phyloP scores from a whole-genome alignment of 2,888 invertebrate species.

The Cryptocephalus moraei region DNA sequence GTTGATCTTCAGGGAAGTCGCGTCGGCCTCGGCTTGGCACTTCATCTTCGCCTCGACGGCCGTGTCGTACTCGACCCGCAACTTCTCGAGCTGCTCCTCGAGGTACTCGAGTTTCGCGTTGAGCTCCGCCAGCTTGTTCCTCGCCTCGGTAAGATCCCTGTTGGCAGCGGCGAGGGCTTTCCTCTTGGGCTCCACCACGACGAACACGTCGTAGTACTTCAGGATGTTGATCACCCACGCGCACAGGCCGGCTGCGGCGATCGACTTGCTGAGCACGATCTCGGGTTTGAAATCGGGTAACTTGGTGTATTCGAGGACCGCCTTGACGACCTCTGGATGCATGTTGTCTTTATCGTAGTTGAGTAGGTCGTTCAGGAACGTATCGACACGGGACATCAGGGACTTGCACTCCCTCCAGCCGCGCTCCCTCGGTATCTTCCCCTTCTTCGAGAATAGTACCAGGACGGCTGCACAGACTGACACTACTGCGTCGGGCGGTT shows the following conservation, averaged over 20 bases:
- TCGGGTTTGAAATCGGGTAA: conserved; percentile 77
- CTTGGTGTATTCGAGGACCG: conserved; percentile 51
- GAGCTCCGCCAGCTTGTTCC: conserved; percentile 62
- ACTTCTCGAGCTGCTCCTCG: conserved; percentile 64
- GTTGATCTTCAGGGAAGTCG: conserved; percentile 79
- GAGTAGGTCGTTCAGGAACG: conserved; percentile 70
- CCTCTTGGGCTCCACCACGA: conserved; percentile 86
- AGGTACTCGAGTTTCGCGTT: conserved; percentile 64
- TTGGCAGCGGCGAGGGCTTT: conserved; percentile 78
- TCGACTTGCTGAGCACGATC: conserved; percentile 73
- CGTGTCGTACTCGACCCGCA: conserved; percentile 75
- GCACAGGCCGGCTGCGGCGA: conserved; percentile 86
- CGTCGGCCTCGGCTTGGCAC: conserved; percentile 88
- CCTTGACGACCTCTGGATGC: conserved; percentile 77
- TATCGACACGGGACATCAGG: conserved; percentile 86
- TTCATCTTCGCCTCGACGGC: conserved; percentile 80
- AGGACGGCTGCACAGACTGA: conserved; percentile 81
- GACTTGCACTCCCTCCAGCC: conserved; percentile 87
- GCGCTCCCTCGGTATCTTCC: conserved; percentile 82
- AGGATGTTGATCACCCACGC: conserved; percentile 92
- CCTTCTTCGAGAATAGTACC: conserved; percentile 71
- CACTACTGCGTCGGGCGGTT: conserved; percentile 81
- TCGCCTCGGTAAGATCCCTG: conserved; percentile 68
- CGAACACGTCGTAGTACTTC: conserved; percentile 80
- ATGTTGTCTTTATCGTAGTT: conserved; percentile 93